Evolutionary conservation across 2,888 invertebrate genomes (phyloP), one percentile per base, ranked within the genome.

Genomic region (Zaprionus obscuricornis): DNA sequence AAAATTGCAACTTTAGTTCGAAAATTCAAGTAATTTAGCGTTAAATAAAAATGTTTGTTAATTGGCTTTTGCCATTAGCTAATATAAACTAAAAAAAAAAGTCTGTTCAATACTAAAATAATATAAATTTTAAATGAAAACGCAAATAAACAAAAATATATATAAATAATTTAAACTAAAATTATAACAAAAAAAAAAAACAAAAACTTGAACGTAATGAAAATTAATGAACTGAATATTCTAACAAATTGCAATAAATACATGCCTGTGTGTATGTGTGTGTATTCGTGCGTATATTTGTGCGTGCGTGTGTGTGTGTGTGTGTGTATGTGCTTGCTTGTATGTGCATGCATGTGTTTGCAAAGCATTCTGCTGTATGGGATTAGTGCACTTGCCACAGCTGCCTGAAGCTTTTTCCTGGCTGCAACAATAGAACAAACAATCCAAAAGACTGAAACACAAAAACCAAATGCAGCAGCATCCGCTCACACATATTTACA

Each of bases 311-410:
- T 14, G 34, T 10, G 5, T 36, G 3, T 7, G 7, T 22, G 14
- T 20, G 14, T 18, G n/a, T 16, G 31, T 29, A 11, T 11, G 22
- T 11, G 3, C 11, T 14, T 31, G 10, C 27, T n/a, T n/a, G 18
- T 40, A 11, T 31, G 20, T 27, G 36, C 26, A 8, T 26, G 22
- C 33, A 29, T 22, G n/a, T 39, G 29, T 24, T 16, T 39, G 31
- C n/a, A 16, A n/a, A 14, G n/a, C 10, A 20, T n/a, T 10, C n/a
- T 37, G 22, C 17, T 29, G 43, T 8, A 14, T 54, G 29, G 46
- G 52, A 75, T 74, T 64, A 64, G 49, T 74, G 68, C 57, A 83
- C 43, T 34, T 68, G 65, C 42, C 73, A 43, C 75, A 64, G 58
- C 47, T 64, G 39, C 33, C 50, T 14, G 24, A 29, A 37, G 17